Base-by-base conservation (phyloP, 2,113 vertebrate species). In the Platycercus adscitus region DNA sequence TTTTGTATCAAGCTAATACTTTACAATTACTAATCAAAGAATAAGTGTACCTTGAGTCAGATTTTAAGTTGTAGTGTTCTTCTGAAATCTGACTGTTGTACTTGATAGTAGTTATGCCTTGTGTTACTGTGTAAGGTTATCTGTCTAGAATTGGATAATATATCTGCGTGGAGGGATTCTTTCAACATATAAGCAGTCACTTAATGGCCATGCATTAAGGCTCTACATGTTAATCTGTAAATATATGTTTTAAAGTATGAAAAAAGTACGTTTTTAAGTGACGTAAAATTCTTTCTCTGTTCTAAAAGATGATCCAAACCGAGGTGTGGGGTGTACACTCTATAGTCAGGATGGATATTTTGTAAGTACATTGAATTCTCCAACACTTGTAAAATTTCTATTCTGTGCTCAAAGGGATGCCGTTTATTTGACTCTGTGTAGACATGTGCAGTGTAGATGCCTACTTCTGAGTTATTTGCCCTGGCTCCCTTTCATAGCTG, bases 281-380 rank as follows among this genome's bases (percentile, higher is more conserved):
- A 43, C 31, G 29, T 29, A 11, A 46, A 86, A 82, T 64, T 50
- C 11, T 73, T 65, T 86, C 15, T 82, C 11, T 81, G 20, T 71
- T 68, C 69, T 77, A 53, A 60, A 86, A 94, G 89, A 61, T 94
- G 92, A 95, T 83, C 77, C 89, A 60, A 6, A 60, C 37, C 14
- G 15, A 79, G 86, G 77, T 21, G 81, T 95, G 50, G 81, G 89
- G 13, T 88, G 71, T 81, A 13, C 75, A 24, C 46, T 95, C 17
- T 94, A 89, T 56, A 86, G 44, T 70, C 49, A 93, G 63, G 79
- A 91, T 1, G 61, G 86, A 9, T 83, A 75, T 65, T 94, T 95
- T 87, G 86, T 95, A 70, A 94, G 94, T 94, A 82, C 29, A 21
- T 17, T 35, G 20, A 69, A 21, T 82, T 72, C 21, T 68, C 24